Evolutionary conservation across 2,888 invertebrate genomes (phyloP).

Genomic region (Dynastes tityus): DNA sequence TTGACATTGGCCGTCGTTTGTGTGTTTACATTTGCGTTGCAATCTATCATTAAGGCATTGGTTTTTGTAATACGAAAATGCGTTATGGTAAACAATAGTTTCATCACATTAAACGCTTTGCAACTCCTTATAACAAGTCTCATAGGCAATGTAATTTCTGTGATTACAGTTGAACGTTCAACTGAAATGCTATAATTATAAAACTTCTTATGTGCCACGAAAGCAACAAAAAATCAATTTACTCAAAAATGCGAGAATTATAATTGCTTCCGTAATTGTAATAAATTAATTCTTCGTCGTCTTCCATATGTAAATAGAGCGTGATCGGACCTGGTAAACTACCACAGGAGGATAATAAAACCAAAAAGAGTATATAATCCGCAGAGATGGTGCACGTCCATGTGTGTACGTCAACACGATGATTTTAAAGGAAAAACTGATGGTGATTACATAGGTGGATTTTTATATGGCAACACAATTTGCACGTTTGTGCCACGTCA

Average conservation of each 20-base stretch:
- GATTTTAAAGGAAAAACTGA: neutral
- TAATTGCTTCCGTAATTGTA: conserved; percentile 28
- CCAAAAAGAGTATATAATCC: neutral
- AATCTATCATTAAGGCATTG: too few relatives aligned
- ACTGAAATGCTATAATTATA: conserved; percentile 14
- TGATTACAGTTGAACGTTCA: neutral
- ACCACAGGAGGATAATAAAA: conserved; percentile 20
- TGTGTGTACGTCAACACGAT: neutral
- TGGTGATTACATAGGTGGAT: neutral
- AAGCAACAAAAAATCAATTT: conserved; percentile 30
- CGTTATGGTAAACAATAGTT: neutral
- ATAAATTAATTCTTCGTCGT: conserved; percentile 20
- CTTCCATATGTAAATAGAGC: neutral
- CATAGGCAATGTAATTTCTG: neutral
- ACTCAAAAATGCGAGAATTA: conserved; percentile 15
- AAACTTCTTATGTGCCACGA: neutral
- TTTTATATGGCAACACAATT: conserved; percentile 4
- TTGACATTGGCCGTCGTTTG: too few relatives aligned
- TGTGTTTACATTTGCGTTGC: too few relatives aligned
- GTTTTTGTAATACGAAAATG: too few relatives aligned
- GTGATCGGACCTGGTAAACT: neutral
- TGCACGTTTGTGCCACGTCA: conserved; percentile 28
- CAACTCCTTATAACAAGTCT: neutral
- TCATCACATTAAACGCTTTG: neutral
- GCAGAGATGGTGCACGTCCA: neutral